Base-by-base conservation (phyloP, 2,113 vertebrate species). In the Anser cygnoides region DNA sequence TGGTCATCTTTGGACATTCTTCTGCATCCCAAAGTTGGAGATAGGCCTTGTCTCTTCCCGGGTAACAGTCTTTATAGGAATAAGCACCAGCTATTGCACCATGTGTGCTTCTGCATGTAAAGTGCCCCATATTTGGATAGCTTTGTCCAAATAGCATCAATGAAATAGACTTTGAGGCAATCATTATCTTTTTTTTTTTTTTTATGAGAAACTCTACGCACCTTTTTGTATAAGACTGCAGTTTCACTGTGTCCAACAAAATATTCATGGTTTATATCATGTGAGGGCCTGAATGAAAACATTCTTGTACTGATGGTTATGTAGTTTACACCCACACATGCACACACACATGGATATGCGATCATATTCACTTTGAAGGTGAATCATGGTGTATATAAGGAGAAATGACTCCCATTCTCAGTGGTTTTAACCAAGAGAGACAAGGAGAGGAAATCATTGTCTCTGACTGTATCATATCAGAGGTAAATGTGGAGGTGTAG, bases 261-360 rank as follows among this genome's bases (percentile, higher is more conserved):
- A 11, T 61, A 37, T 9, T 85, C 17, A 39, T 1, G 2, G 37
- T 92, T 92, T 79, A 3, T 50, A 26, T 59, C 13, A 58, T 22
- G 29, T 41, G 33, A 75, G 31, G 29, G 5, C 17, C 70, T 54
- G 49, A 81, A 68, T 54, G 39, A 66, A 82, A 71, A 54, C 22
- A 67, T 65, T 58, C 13, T 89, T 78, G 6, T 37, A 11, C 28
- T 70, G 37, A 57, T n/a, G 23, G 6, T 67, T 70, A 20, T 23
- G 33, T 21, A 52, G 26, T 77, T 81, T 81, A 46, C 20, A 29
- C 14, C 14, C 43, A 29, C 3, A 18, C 15, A 21, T 44, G 9
- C 29, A 17, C 20, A 21, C 2, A n/a, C 39, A 9, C 19, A 50
- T 0, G 50, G 17, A 11, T 20, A 33, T 6, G 14, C n/a, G 29